These are phyloP conservation scores for Gnathonemus echidnorhynchus DNA, from an alignment of 2,113 vertebrate species.

Conservation along the genomic window DNA sequence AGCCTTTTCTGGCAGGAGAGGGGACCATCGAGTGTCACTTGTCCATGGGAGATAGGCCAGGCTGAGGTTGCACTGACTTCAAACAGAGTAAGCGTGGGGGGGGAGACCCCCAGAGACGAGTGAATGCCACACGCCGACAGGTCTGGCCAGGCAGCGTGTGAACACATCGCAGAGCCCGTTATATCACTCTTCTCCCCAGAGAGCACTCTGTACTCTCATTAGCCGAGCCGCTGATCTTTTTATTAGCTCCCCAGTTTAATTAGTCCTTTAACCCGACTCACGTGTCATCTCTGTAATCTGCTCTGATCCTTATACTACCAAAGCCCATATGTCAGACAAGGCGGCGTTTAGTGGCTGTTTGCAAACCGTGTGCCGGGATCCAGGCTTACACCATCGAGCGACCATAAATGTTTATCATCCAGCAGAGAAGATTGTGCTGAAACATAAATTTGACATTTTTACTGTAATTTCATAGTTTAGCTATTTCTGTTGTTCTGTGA, in stretches of 20 bases:
- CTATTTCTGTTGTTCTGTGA: neutral
- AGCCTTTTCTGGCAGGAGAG: neutral
- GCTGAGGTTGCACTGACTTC: neutral
- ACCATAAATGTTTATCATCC: neutral
- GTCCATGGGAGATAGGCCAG: neutral
- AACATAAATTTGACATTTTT: neutral
- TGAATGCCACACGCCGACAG: neutral
- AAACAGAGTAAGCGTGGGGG: neutral
- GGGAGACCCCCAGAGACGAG: neutral
- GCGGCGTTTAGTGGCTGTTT: neutral
- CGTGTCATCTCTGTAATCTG: conserved; percentile 6
- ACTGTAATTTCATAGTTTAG: neutral
- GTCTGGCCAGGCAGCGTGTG: conserved; percentile 4
- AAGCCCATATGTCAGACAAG: conserved; percentile 8
- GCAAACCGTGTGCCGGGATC: neutral
- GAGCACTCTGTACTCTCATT: conserved; percentile 20
- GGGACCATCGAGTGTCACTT: neutral
- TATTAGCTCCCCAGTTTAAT: conserved; percentile 5
- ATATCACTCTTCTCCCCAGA: conserved; percentile 13
- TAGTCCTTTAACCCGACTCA: conserved; percentile 18
- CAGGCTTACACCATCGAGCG: neutral
- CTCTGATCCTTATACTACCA: conserved; percentile 15
- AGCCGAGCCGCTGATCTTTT: conserved; percentile 21
- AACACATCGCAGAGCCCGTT: conserved; percentile 4
- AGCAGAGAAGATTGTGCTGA: neutral